phyloP scores from a whole-genome alignment of 2,113 vertebrate genomes.

The Tautogolabrus adspersus region DNA sequence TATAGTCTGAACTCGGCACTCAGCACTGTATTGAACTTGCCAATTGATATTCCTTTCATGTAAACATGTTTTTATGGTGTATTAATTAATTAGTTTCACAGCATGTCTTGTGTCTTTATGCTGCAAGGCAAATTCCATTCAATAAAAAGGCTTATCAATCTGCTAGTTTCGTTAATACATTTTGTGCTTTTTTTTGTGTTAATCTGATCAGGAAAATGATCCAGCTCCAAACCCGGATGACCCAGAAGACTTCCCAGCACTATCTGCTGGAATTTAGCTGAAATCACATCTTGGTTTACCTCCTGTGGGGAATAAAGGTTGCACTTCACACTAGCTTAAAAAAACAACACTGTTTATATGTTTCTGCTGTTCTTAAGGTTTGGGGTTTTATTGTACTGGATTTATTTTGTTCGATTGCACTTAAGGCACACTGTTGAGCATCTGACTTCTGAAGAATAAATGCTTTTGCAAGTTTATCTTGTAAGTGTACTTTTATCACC shows the following conservation, averaged over 20 bases:
- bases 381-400: constrained; percentile 46
- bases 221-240: constrained; percentile 92
- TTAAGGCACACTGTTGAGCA: constrained; percentile 40
- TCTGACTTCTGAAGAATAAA: constrained; percentile 63
- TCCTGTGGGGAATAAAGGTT: constrained; percentile 35
- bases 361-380: constrained; percentile 57
- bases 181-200: too few relatives aligned
- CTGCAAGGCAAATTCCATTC: too few relatives aligned
- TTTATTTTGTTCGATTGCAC: constrained; percentile 40
- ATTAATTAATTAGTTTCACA: too few relatives aligned
- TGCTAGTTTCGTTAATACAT: too few relatives aligned
- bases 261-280: constrained; percentile 76
- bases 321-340: constrained; percentile 40
- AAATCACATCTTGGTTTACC: not conserved
- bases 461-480: constrained; percentile 56
- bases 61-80: too few relatives aligned
- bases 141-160: too few relatives aligned
- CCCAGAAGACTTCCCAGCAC: constrained; percentile 94
- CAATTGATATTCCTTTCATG: too few relatives aligned
- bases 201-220: constrained; percentile 39
- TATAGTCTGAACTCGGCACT: too few relatives aligned
- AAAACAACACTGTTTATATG: constrained; percentile 13
- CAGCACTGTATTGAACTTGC: too few relatives aligned
- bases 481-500: not conserved
- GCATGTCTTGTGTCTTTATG: too few relatives aligned